phyloP scores from a whole-genome alignment of 1,140 invertebrate species.

The Bombus fervidus region DNA sequence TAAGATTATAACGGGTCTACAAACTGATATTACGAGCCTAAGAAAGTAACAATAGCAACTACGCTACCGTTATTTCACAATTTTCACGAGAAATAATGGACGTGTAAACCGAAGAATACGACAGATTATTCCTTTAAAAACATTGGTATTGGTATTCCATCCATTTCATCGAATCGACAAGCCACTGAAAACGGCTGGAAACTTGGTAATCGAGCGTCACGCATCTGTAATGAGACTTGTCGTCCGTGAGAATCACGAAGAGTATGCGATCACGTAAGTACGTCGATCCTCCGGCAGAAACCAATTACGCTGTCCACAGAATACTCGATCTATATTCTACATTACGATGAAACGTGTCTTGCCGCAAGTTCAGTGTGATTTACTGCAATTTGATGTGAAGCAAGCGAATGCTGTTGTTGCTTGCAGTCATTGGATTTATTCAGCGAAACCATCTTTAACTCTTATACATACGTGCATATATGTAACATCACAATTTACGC shows the following conservation, averaged over 20 bases:
- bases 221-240: not conserved
- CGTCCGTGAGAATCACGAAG: not conserved
- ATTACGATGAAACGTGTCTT: not conserved
- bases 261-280: not conserved
- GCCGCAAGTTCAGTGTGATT: too few relatives aligned
- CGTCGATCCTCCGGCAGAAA: not conserved
- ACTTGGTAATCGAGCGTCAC: not conserved
- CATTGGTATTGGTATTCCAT: not conserved
- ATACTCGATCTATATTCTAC: not conserved
- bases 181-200: not conserved
- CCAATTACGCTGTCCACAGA: conserved; percentile 2
- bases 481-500: too few relatives aligned
- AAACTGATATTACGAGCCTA: not conserved
- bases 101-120: not conserved
- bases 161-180: not conserved
- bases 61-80: too few relatives aligned
- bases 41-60: not conserved
- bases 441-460: too few relatives aligned
- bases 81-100: too few relatives aligned
- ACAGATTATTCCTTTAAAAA: not conserved
- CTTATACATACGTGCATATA: too few relatives aligned
- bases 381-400: too few relatives aligned
- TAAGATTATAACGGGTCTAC: not conserved
- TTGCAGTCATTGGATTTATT: not conserved
- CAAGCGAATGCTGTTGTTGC: not conserved